phyloP scores from a whole-genome alignment of 2,888 invertebrate genomes.

The Ophion slaviceki region DNA sequence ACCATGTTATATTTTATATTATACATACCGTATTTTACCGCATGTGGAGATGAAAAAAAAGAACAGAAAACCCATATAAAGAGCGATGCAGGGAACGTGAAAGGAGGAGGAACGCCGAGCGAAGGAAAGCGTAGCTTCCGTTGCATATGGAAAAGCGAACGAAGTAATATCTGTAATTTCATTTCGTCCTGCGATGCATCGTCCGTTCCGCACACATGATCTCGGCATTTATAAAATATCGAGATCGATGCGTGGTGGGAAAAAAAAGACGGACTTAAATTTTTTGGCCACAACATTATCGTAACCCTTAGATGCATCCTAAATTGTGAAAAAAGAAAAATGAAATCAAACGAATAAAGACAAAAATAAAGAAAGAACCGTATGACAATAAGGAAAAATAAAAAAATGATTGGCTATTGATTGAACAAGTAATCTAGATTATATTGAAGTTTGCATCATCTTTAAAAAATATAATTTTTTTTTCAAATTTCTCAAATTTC shows the following conservation, averaged over 20 bases:
- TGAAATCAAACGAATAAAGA: too few relatives aligned
- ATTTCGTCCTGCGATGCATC: constrained; percentile 1
- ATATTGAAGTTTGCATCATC: too few relatives aligned
- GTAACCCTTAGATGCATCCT: too few relatives aligned
- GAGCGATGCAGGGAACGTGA: not conserved
- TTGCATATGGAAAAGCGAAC: constrained; percentile 25
- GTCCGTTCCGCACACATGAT: not conserved
- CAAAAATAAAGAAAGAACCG: too few relatives aligned
- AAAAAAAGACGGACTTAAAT: not conserved
- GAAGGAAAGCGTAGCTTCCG: constrained; percentile 44
- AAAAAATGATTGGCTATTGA: too few relatives aligned
- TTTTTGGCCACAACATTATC: too few relatives aligned
- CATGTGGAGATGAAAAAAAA: constrained; percentile 2
- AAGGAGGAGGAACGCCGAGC: constrained; percentile 10
- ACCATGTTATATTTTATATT: constrained; percentile 41
- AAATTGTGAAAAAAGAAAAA: too few relatives aligned
- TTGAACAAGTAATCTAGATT: too few relatives aligned
- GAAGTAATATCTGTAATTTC: constrained; percentile 51
- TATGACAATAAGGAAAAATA: too few relatives aligned
- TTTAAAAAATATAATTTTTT: too few relatives aligned
- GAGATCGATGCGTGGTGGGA: not conserved
- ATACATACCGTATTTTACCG: constrained; percentile 4
- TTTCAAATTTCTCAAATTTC: too few relatives aligned
- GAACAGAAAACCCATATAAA: constrained; percentile 6
- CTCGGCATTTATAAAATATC: not conserved